Base-by-base conservation (phyloP, 2,113 vertebrate genomes). In the Labrus mixtus region DNA sequence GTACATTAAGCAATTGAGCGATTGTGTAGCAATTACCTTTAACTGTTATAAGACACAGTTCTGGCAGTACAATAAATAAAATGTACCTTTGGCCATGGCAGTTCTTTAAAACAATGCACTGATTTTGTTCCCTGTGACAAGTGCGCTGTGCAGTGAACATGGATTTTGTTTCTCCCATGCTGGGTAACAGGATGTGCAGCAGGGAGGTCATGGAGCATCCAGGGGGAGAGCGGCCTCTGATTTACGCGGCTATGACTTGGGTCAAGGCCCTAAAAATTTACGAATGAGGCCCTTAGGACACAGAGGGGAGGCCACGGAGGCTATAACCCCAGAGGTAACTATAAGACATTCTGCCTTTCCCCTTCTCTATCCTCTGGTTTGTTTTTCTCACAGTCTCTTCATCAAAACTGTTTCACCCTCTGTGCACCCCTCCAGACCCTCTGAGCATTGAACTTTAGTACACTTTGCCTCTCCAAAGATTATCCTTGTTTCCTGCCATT, bases 241-340 rank as follows among this genome's bases (percentile, higher is more conserved):
- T 90, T 81, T 86, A 79, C 76, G 36, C 48, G 8, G 51, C 69
- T 57, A 37, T 7, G 25, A 80, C 62, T 71, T 16, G 70, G 57
- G 71, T 85, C 78, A 76, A 8, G 1, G 66, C 69, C 57, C 66
- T 56, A 8, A 56, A 20, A 33, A 76, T 81, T 71, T 74, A 50
- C 69, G 2, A 77, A 86, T 55, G 64, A 60, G 86, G 72, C 88
- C 89, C 84, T 63, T 1, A 69, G 81, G 83, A 76, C 16, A 1
- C 43, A 53, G 55, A 67, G 48, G 57, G 65, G 58, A 63, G 48
- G 59, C 41, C 36, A 55, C 29, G 15, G 63, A 71, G 37, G 74
- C 45, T 50, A 36, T 76, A 13, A 67, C 50, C 51, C 70, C 59
- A 72, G 86, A 86, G 86, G 89, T 89, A 74, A 90, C 89, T 86